These are phyloP conservation scores for Pollenia angustigena DNA, from an alignment of 2,888 invertebrate species.

Conservation along the genomic window DNA sequence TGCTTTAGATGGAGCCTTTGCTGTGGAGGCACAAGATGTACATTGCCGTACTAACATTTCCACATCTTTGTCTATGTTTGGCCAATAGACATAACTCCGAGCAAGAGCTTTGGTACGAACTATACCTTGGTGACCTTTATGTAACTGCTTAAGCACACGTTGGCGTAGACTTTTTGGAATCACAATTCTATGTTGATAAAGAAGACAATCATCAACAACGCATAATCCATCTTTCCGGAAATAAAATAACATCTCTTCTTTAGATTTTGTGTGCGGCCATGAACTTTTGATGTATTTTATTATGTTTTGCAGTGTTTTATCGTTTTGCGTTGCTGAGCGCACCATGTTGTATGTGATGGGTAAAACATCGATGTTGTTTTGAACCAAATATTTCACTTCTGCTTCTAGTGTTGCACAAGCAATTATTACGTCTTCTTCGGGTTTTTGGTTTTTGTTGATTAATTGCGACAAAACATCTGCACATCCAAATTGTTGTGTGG, in stretches of 20 bases:
- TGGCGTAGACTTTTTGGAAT: conserved; percentile 16
- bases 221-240: background rate
- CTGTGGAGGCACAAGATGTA: conserved; percentile 56
- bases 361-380: conserved; percentile 8
- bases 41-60: conserved; percentile 41
- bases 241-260: conserved; percentile 6
- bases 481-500: too few relatives aligned
- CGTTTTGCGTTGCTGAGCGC: conserved; percentile 37
- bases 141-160: conserved; percentile 71
- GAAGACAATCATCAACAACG: conserved; percentile 31
- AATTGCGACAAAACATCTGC: too few relatives aligned
- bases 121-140: conserved; percentile 76
- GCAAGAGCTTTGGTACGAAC: conserved; percentile 76
- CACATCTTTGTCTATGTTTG: conserved; percentile 76
- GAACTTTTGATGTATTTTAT: conserved; percentile 6
- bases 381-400: background rate
- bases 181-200: conserved; percentile 35
- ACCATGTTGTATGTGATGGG: conserved; percentile 17
- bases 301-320: conserved; percentile 25
- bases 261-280: background rate
- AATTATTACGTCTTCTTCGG: conserved; percentile 66
- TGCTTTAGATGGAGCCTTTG: conserved; percentile 33
- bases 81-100: conserved; percentile 77
- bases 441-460: background rate
- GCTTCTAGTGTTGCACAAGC: conserved; percentile 63